phyloP scores from a whole-genome alignment of 2,797 vertebrate species.

The Lycodopsis pacificus region DNA sequence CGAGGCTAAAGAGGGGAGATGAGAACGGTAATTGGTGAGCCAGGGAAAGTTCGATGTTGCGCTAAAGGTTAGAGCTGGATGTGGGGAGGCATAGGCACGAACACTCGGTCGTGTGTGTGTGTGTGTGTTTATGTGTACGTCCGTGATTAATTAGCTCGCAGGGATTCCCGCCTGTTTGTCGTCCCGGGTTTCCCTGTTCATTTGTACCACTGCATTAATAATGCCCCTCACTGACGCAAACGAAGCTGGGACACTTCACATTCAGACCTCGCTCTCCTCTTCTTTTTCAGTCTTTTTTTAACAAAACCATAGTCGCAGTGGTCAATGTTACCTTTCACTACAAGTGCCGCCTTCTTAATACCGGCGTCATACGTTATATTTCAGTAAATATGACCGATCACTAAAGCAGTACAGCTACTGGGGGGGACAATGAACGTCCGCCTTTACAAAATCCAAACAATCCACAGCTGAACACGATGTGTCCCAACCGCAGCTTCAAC shows the following conservation, averaged over 20 bases:
- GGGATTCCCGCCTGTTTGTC: constrained; percentile 63
- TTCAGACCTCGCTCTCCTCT: constrained; percentile 20
- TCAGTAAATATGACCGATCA: neutral
- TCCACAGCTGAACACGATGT: neutral
- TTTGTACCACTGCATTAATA: constrained; percentile 73
- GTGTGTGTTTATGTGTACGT: constrained; percentile 59
- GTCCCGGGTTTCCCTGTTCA: constrained; percentile 64
- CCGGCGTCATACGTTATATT: constrained; percentile 1
- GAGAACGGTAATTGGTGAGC: constrained; percentile 70
- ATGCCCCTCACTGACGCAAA: constrained; percentile 54
- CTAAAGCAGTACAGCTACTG: neutral
- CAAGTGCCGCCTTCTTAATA: constrained; percentile 1
- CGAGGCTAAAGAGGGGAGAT: constrained; percentile 61
- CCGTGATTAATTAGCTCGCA: constrained; percentile 71
- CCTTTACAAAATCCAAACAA: neutral
- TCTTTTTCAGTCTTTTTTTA: neutral
- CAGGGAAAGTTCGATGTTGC: constrained; percentile 45
- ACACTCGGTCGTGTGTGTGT: neutral
- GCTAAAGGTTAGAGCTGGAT: constrained; percentile 41
- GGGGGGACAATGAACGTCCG: neutral
- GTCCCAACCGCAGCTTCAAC: neutral
- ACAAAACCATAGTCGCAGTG: neutral
- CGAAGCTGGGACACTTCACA: constrained; percentile 33
- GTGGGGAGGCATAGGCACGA: constrained; percentile 1
- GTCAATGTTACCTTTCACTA: neutral